A percentile compares a stretch with the other conserved stretches of the same genome.
These are phyloP conservation scores for Petrolisthes manimaculis DNA, from an alignment of 2,888 invertebrate genomes.

Conservation along the genomic window DNA sequence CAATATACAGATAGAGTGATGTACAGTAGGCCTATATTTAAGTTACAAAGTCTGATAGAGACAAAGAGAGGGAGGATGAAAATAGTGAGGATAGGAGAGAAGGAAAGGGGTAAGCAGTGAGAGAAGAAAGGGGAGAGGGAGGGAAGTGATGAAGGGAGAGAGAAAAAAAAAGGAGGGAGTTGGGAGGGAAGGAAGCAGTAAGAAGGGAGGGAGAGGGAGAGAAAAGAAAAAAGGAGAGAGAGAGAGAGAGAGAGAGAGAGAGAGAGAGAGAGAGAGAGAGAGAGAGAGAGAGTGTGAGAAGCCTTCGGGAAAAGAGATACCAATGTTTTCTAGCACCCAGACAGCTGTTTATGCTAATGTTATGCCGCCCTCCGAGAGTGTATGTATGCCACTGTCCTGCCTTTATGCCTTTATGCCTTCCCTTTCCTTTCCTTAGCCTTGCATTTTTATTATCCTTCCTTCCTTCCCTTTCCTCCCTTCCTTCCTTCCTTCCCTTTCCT, in stretches of 20 bases:
- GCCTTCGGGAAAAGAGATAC: slow-evolving; percentile 23
- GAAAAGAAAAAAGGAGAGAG: neutral
- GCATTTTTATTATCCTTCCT: neutral
- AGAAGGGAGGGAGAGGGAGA: neutral
- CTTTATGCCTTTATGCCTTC: neutral
- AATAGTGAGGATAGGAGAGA: neutral
- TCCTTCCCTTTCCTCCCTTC: neutral
- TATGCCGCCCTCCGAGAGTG: neutral
- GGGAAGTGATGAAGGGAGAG: neutral
- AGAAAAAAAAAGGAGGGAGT: neutral
- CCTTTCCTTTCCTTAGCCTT: neutral
- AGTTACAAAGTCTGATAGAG: too few species aligned
- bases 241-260: neutral
- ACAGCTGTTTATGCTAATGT: slow-evolving; percentile 42
- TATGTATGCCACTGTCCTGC: neutral
- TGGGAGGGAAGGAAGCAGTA: neutral
- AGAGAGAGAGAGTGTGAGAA: slow-evolving; percentile 1
- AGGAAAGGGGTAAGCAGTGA: neutral
- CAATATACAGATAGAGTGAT: too few species aligned
- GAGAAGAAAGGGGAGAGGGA: neutral
- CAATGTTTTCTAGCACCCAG: slow-evolving; percentile 24
- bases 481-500: neutral
- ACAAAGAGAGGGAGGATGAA: neutral
- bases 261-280: neutral
- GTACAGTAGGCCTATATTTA: too few species aligned